Conservation (phyloP, 2,113 vertebrate species). For the Anhinga rufa region DNA sequence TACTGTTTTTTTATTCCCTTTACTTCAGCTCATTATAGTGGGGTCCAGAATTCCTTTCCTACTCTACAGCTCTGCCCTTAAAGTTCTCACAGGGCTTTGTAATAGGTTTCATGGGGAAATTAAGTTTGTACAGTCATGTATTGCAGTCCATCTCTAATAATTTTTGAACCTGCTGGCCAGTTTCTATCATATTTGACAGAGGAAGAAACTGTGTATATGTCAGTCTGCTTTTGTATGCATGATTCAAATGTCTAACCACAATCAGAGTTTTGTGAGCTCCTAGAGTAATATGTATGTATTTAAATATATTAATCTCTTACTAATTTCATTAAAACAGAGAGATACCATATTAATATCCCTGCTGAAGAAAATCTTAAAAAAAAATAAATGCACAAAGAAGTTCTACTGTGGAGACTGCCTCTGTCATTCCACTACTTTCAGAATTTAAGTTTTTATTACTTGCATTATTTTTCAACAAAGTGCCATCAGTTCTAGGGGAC, state of each 20-base stretch:
- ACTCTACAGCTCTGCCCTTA: neutral
- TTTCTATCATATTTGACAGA: neutral
- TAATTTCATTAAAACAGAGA: neutral
- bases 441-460: neutral
- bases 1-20: neutral
- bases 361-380: neutral
- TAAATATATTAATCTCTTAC: neutral
- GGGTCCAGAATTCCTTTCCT: neutral
- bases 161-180: neutral
- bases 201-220: neutral
- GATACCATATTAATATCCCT: neutral
- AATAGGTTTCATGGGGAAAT: neutral
- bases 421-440: neutral
- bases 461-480: neutral
- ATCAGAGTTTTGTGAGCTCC: neutral
- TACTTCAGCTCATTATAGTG: neutral
- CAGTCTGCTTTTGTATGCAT: neutral
- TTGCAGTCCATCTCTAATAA: neutral
- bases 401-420: neutral
- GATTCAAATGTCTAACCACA: neutral
- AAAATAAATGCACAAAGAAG: neutral
- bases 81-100: neutral
- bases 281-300: neutral
- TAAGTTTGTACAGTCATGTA: neutral
- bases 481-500: neutral